Conservation (phyloP, 2,888 invertebrate species). For the Chrysolina americana region DNA sequence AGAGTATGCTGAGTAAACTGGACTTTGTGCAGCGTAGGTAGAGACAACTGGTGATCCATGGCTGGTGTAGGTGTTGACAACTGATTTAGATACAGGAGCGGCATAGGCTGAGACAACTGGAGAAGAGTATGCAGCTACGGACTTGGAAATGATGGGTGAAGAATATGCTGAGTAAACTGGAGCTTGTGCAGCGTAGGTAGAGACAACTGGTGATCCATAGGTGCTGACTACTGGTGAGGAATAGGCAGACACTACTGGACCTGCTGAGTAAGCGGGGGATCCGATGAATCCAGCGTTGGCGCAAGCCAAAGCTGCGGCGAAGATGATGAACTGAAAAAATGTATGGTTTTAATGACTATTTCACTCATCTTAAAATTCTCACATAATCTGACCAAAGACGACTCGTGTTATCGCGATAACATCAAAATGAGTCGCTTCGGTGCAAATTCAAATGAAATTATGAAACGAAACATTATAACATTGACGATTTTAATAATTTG, state of each 20-base stretch:
- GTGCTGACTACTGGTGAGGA: conserved; percentile 56
- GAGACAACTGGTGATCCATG: conserved; percentile 70
- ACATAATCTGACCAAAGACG: too few species aligned
- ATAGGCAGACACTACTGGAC: conserved; percentile 65
- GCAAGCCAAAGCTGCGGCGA: conserved; percentile 75
- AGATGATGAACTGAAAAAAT: conserved; percentile 70
- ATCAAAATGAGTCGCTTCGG: too few species aligned
- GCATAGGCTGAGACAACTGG: conserved; percentile 45
- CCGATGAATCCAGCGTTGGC: conserved; percentile 75
- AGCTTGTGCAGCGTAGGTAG: conserved; percentile 63
- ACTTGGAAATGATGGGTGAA: conserved; percentile 45
- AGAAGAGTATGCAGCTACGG: conserved; percentile 53
- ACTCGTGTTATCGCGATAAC: too few species aligned
- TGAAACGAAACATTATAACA: too few species aligned
- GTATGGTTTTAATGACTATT: not conserved
- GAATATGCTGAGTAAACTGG: conserved; percentile 29
- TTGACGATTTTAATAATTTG: too few species aligned
- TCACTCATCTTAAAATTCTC: too few species aligned
- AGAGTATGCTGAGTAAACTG: conserved; percentile 25
- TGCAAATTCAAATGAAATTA: too few species aligned
- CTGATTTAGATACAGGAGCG: conserved; percentile 62
- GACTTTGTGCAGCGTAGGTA: conserved; percentile 60
- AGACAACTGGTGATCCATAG: conserved; percentile 70
- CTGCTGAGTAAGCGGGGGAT: conserved; percentile 60
- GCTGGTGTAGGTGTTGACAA: conserved; percentile 55